Evolutionary conservation across 2,888 invertebrate species (phyloP).

Genomic region (Meta bourneti): DNA sequence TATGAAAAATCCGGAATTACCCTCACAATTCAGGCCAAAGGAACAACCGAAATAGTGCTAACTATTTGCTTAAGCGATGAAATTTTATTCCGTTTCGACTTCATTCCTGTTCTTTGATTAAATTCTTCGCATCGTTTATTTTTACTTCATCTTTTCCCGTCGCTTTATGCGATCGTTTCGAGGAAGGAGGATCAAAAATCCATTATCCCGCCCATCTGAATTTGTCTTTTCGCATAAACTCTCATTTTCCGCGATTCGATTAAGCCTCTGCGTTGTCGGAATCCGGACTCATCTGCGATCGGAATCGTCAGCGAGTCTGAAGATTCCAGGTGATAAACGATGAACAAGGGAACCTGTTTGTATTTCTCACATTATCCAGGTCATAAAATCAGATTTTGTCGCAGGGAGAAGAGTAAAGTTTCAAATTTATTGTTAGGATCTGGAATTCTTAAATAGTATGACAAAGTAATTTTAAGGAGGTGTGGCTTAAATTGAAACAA

Average conservation of each 20-base stretch:
- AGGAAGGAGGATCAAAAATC: constrained; percentile 22
- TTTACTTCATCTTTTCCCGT: background rate
- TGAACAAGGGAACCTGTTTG: background rate
- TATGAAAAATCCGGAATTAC: background rate
- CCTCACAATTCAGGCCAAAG: background rate
- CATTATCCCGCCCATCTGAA: constrained; percentile 9
- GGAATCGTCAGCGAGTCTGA: background rate
- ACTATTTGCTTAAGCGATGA: background rate
- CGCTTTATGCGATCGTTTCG: background rate
- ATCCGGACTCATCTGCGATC: constrained; percentile 5
- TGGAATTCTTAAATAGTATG: no score
- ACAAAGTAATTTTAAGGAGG: no score
- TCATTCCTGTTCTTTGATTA: constrained; percentile 10
- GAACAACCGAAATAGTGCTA: background rate
- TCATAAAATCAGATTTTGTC: background rate
- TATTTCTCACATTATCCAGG: background rate
- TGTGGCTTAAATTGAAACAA: no score
- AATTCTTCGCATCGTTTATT: background rate
- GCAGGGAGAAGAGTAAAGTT: no score
- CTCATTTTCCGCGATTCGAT: constrained; percentile 13
- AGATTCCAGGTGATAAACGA: background rate
- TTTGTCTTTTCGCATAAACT: constrained; percentile 11
- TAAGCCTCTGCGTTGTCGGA: constrained; percentile 9
- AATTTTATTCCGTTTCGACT: background rate
- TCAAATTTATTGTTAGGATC: no score